phyloP scores from a whole-genome alignment of 2,888 invertebrate species.

The Harpalus rubripes region DNA sequence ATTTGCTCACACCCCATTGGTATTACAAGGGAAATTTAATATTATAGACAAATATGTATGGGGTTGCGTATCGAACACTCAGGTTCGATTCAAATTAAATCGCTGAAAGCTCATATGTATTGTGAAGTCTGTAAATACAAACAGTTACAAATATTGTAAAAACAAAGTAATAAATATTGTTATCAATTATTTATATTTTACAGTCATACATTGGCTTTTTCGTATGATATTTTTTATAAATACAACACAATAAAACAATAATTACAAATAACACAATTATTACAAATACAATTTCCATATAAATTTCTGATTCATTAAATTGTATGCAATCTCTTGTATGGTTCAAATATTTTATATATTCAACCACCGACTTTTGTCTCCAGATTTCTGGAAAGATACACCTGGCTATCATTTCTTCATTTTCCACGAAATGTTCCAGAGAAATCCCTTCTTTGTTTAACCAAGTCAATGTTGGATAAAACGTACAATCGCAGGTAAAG shows the following conservation, averaged over 20 bases:
- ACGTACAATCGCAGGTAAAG: slow-evolving; percentile 79
- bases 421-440: background rate
- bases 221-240: background rate
- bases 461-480: background rate
- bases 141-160: too few relatives aligned
- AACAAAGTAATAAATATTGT: too few relatives aligned
- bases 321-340: background rate
- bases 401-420: background rate
- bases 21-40: too few relatives aligned
- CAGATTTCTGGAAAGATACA: slow-evolving; percentile 44
- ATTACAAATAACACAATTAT: slow-evolving; percentile 13
- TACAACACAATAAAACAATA: slow-evolving; percentile 1
- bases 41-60: too few relatives aligned
- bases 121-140: too few relatives aligned
- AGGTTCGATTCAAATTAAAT: too few relatives aligned
- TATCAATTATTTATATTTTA: too few relatives aligned
- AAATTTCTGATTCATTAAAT: background rate
- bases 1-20: too few relatives aligned
- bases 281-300: background rate
- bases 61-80: too few relatives aligned
- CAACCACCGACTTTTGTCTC: slow-evolving; percentile 13
- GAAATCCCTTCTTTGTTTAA: slow-evolving; percentile 1
- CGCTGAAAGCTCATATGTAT: too few relatives aligned
- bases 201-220: too few relatives aligned
- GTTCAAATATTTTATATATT: slow-evolving; percentile 17